Base-by-base conservation (phyloP, 1,140 invertebrate genomes). In the Bombus polaris region DNA sequence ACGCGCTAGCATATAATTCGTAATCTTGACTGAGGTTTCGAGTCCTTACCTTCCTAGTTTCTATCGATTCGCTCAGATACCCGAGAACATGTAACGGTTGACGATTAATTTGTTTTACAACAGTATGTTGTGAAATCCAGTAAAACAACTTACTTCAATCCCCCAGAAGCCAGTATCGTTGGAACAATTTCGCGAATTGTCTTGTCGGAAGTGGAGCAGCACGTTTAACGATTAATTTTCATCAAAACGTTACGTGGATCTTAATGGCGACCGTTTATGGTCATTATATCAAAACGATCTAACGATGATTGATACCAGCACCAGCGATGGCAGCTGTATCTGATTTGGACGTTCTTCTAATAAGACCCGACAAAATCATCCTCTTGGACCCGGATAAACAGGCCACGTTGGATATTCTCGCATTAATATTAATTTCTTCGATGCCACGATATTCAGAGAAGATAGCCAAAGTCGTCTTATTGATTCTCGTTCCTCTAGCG, bases 401-500 rank as follows among this genome's bases (percentile, higher is more conserved):
- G 12, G 4, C n/a, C 1, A 57, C n/a, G 8, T 6, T 5, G 37
- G 28, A 32, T 59, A 44, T 25, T 62, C 37, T 62, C 47, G 39
- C 37, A 81, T 81, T 81, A 81, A 81, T 81, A 81, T 81, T 70
- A 81, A 81, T 81, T 62, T 72, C n/a, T 73, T 44, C 15, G 10
- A 32, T 25, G n/a, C 12, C 44, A 39, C 1, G 79, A 32, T 65
- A n/a, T 25, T 44, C 39, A 28, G 13, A 22, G 37, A 25, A 25
- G 68, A 47, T 32, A 68, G 53, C n/a, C 35, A 6, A 35, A 37
- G 32, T 42, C 39, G 28, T 57, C 22, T 72, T 47, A 70, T 79
- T 35, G 77, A 66, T 47, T 66, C 59, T 25, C 13, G 10, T 10
- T 25, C 1, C 10, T 72, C 28, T 35, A 22, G 37, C 15, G 44